Evolutionary conservation across 2,888 invertebrate species (phyloP).

Genomic region (Scelioninae gen. 1): DNA sequence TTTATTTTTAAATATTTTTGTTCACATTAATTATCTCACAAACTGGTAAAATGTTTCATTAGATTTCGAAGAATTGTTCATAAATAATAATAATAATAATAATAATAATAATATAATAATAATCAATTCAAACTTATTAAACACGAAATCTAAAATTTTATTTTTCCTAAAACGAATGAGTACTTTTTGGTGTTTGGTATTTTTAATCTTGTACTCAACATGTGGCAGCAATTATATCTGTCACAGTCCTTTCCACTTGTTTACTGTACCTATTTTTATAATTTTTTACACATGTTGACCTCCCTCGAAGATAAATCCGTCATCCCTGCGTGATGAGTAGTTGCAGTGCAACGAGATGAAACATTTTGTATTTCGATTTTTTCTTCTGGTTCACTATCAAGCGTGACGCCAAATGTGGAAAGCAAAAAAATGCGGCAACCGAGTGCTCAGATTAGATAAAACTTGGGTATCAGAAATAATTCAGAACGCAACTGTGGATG

Average conservation of each 20-base stretch:
- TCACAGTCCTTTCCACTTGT: conserved; percentile 62
- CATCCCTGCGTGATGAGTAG: conserved; percentile 59
- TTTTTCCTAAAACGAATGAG: conserved; percentile 22
- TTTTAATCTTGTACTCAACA: conserved; percentile 64
- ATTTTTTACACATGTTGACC: conserved; percentile 57
- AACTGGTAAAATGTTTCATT: too few species aligned
- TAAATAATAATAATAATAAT: too few species aligned
- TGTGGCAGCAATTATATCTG: conserved; percentile 67
- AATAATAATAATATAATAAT: too few species aligned
- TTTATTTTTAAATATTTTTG: too few species aligned
- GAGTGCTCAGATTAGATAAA: conserved; percentile 50
- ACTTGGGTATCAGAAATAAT: conserved; percentile 42
- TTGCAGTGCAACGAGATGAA: conserved; percentile 47
- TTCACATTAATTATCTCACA: too few species aligned
- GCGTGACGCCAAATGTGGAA: conserved; percentile 15
- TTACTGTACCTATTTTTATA: conserved; percentile 60
- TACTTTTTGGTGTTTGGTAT: conserved; percentile 53
- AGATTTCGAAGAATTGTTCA: too few species aligned
- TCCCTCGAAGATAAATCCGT: conserved; percentile 65
- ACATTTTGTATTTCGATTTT: conserved; percentile 10
- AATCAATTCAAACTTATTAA: background rate
- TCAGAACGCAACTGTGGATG: conserved; percentile 53
- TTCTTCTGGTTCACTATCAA: conserved; percentile 19
- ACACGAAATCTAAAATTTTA: conserved; percentile 18
- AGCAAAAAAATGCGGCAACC: conserved; percentile 7